Conservation (phyloP, 2,113 vertebrate genomes). For the Lipotes vexillifer region DNA sequence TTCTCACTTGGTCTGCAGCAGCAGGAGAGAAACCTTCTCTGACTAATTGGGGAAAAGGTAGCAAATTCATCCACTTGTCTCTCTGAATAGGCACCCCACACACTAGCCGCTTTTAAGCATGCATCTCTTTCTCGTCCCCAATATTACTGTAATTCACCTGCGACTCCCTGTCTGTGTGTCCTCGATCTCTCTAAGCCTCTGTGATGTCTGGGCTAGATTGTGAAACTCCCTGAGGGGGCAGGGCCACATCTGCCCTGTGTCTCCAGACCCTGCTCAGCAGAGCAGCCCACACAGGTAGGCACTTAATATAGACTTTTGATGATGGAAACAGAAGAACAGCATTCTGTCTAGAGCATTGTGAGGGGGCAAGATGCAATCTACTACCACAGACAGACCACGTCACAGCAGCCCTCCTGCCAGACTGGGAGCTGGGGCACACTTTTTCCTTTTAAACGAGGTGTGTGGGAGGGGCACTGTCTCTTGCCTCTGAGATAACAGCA, state of each 20-base stretch:
- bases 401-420: background rate
- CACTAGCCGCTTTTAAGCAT: conserved; percentile 1
- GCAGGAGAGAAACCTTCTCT: conserved; percentile 18
- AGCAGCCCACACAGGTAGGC: conserved; percentile 12
- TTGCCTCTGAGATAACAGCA: background rate
- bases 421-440: background rate
- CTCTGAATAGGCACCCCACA: background rate
- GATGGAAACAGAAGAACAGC: background rate
- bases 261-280: background rate
- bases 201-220: conserved; percentile 57
- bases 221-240: background rate
- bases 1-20: conserved; percentile 17
- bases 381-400: background rate
- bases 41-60: conserved; percentile 35
- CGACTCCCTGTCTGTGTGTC: background rate
- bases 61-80: background rate
- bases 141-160: conserved; percentile 29
- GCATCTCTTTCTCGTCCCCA: conserved; percentile 26
- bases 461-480: background rate
- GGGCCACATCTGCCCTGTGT: background rate
- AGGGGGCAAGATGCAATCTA: background rate
- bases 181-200: conserved; percentile 49
- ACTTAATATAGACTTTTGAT: conserved; percentile 32
- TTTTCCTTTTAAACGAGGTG: background rate
- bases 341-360: background rate